Conservation (phyloP, 2,113 vertebrate species). For the Centropristis striata region DNA sequence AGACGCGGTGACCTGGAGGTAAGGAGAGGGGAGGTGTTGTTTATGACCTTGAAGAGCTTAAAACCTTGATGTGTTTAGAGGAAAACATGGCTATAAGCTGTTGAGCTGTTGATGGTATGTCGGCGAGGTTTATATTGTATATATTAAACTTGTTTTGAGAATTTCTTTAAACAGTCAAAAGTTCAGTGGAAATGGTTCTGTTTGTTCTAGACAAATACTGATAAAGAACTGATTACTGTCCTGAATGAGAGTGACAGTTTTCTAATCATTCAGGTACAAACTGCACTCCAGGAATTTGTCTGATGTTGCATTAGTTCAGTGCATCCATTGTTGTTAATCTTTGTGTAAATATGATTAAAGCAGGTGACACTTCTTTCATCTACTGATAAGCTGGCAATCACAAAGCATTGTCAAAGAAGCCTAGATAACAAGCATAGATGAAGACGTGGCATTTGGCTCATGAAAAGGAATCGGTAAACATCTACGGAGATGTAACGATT, state of each 20-base stretch:
- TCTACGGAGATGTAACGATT: background rate
- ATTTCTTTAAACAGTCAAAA: background rate
- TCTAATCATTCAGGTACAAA: background rate
- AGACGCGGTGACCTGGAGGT: constrained; percentile 27
- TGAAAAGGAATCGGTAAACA: background rate
- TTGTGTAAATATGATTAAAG: background rate
- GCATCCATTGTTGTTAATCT: background rate
- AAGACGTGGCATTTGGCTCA: background rate
- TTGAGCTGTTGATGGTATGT: background rate
- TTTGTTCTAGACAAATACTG: background rate
- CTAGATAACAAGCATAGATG: background rate
- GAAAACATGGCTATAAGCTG: background rate
- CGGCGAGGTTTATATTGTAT: background rate
- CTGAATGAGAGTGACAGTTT: background rate
- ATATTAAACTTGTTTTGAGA: background rate
- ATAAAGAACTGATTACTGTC: background rate
- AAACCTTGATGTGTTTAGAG: background rate
- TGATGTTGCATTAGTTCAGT: background rate
- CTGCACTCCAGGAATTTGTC: background rate
- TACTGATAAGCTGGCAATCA: constrained; percentile 1
- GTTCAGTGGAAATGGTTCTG: background rate
- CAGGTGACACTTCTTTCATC: background rate
- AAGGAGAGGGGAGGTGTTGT: background rate
- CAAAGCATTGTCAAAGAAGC: background rate
- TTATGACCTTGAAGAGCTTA: constrained; percentile 2